Conservation (phyloP, 2,797 vertebrate species). For the Furcifer pardalis region DNA sequence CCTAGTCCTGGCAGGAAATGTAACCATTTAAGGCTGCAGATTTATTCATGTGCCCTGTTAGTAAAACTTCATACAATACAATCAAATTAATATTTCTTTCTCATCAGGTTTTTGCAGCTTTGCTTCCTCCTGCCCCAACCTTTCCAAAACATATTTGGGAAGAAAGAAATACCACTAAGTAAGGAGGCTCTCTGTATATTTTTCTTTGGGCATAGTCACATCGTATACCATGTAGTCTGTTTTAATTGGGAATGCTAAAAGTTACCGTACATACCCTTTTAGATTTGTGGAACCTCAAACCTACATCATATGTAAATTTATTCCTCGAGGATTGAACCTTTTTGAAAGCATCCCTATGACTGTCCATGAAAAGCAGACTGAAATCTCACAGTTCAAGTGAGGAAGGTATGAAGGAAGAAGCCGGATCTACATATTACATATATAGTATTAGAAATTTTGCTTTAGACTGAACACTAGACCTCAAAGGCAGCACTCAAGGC, state of each 20-base stretch:
- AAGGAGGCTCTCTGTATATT: neutral
- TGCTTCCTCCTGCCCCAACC: constrained; percentile 15
- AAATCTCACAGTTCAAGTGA: too few species aligned
- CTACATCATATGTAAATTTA: neutral
- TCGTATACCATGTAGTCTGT: neutral
- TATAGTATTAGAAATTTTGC: too few species aligned
- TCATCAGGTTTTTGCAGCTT: constrained; percentile 64
- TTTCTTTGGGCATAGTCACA: neutral
- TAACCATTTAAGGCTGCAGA: constrained; percentile 63
- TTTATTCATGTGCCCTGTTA: constrained; percentile 71
- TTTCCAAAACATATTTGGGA: constrained; percentile 29
- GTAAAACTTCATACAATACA: constrained; percentile 69
- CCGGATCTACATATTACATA: too few species aligned
- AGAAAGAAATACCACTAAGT: constrained; percentile 13
- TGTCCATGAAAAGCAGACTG: too few species aligned
- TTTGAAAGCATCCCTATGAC: too few species aligned
- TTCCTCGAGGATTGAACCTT: too few species aligned
- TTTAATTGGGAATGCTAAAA: neutral
- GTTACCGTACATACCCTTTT: neutral
- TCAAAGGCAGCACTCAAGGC: too few species aligned
- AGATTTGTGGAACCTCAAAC: neutral
- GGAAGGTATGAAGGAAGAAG: too few species aligned
- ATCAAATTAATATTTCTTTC: constrained; percentile 72
- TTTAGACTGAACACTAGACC: too few species aligned
- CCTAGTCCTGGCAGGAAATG: constrained; percentile 64